Percentiles rank a stretch among this genome's conserved stretches.
phyloP scores from a whole-genome alignment of 2,888 invertebrate genomes.

The Drosophila atroscutellata region DNA sequence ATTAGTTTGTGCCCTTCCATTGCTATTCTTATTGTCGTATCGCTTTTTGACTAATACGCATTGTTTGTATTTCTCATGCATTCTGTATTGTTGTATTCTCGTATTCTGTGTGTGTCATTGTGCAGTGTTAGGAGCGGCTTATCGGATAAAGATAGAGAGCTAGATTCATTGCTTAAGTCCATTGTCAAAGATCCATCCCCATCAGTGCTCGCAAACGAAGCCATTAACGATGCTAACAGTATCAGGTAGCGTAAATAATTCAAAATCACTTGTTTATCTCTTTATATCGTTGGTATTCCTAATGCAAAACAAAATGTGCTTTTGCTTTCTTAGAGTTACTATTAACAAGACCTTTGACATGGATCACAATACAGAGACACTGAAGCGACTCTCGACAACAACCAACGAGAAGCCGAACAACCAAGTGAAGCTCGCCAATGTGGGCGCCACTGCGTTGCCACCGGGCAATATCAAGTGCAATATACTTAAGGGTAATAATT shows the following conservation, averaged over 20 bases:
- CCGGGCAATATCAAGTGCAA: constrained; percentile 97
- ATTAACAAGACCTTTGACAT: constrained; percentile 85
- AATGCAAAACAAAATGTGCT: not conserved
- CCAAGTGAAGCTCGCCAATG: constrained; percentile 88
- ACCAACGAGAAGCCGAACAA: constrained; percentile 88
- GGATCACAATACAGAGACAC: constrained; percentile 88
- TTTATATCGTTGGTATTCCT: not conserved
- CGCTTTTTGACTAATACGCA: constrained; percentile 61
- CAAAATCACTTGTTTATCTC: constrained; percentile 3
- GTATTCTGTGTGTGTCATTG: constrained; percentile 61
- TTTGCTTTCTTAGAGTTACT: constrained; percentile 80
- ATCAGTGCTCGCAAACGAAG: constrained; percentile 87
- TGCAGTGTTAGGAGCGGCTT: constrained; percentile 85
- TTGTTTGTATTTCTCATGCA: constrained; percentile 65
- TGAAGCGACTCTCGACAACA: constrained; percentile 88
- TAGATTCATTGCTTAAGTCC: constrained; percentile 92
- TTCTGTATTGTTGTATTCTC: constrained; percentile 44
- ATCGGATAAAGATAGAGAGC: constrained; percentile 87
- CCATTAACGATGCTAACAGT: constrained; percentile 87
- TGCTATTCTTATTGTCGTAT: constrained; percentile 41
- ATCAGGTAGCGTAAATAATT: constrained; percentile 84
- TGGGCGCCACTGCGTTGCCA: constrained; percentile 89
- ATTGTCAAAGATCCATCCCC: constrained; percentile 89
- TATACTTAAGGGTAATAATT: constrained; percentile 92
- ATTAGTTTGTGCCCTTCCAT: constrained; percentile 18